These are phyloP conservation scores for Apostichopus californicus DNA, from an alignment of 35 echinoderm and acorn worm genomes.

Conservation along the genomic window DNA sequence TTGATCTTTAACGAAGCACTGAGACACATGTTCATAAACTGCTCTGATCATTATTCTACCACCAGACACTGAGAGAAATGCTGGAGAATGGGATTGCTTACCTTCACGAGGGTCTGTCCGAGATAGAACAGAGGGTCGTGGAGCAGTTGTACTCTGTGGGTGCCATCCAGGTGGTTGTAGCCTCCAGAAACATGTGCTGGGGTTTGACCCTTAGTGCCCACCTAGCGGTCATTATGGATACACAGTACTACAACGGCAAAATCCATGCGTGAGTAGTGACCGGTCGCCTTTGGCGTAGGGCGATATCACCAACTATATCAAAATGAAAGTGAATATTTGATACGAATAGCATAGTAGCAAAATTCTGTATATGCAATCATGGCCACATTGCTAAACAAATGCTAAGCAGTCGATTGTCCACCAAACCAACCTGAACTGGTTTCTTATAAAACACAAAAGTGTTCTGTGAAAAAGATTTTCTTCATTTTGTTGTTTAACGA, in stretches of 20 bases:
- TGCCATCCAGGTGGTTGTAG: conserved; percentile 93
- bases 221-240: conserved; percentile 97
- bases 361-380: too few species aligned
- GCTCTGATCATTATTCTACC: background rate
- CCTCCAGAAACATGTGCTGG: conserved; percentile 93
- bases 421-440: too few species aligned
- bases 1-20: too few species aligned
- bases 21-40: too few species aligned
- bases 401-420: background rate
- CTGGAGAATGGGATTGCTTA: conserved; percentile 98
- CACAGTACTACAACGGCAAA: conserved; percentile 99
- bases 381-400: too few species aligned
- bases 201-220: conserved; percentile 92
- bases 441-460: too few species aligned
- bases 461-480: too few species aligned
- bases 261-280: conserved; percentile 86
- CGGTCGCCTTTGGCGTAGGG: too few species aligned
- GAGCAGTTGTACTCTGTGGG: conserved; percentile 92
- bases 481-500: too few species aligned
- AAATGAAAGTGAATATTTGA: too few species aligned
- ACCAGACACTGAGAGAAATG: conserved; percentile 91
- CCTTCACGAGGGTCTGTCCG: conserved; percentile 92
- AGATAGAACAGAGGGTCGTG: conserved; percentile 92
- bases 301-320: too few species aligned
- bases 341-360: too few species aligned